A percentile compares a stretch with the other conserved stretches of the same genome.
phyloP scores from a whole-genome alignment of 2,888 invertebrate genomes.

The Vanessa cardui region DNA sequence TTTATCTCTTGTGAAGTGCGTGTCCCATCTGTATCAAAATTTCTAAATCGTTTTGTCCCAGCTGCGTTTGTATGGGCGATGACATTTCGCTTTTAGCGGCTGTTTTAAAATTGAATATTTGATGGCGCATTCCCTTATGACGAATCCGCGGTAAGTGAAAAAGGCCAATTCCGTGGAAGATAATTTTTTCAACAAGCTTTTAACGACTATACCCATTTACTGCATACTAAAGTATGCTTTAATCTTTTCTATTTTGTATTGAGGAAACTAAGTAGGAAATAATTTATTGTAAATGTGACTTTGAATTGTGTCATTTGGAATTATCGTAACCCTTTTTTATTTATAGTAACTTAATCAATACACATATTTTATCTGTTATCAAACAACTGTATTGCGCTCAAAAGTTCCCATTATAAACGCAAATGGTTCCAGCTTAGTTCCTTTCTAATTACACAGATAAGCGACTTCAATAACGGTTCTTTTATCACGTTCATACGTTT shows the following conservation, averaged over 20 bases:
- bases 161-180: conserved; percentile 67
- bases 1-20: conserved; percentile 75
- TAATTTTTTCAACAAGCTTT: conserved; percentile 69
- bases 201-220: conserved; percentile 26
- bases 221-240: background rate
- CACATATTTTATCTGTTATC: conserved; percentile 54
- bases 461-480: conserved; percentile 77
- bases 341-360: conserved; percentile 26
- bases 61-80: conserved; percentile 77
- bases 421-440: conserved; percentile 80
- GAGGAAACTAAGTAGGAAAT: background rate
- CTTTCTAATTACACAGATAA: conserved; percentile 82
- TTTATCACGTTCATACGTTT: conserved; percentile 80
- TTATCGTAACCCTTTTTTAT: conserved; percentile 5
- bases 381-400: conserved; percentile 67
- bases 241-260: background rate
- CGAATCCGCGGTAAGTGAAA: conserved; percentile 71
- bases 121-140: conserved; percentile 80
- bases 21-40: conserved; percentile 80
- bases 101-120: conserved; percentile 84
- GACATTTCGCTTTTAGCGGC: conserved; percentile 83
- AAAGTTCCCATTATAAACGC: conserved; percentile 75
- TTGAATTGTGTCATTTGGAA: conserved; percentile 6
- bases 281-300: background rate
- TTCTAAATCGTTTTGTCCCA: conserved; percentile 80